Evolutionary conservation across 2,888 invertebrate species (phyloP).

Genomic region (Ditylenchus weischeri): DNA sequence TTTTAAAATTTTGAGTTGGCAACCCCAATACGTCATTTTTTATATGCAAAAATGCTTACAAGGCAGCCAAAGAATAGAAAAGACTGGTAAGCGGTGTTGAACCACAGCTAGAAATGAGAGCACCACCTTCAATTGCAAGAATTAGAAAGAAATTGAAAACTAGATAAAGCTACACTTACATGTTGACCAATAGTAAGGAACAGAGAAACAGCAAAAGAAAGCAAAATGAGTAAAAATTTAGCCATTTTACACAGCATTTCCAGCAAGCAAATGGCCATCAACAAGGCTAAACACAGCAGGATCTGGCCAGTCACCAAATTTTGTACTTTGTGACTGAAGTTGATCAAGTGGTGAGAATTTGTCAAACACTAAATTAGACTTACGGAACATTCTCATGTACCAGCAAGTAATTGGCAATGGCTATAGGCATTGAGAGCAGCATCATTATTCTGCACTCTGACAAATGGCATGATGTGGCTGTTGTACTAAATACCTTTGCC

Average conservation of each 20-base stretch:
- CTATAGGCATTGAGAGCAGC: constrained; percentile 46
- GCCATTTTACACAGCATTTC: constrained; percentile 37
- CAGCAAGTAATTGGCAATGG: constrained; percentile 47
- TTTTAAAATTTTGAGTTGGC: too few relatives aligned
- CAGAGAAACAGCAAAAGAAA: constrained; percentile 75
- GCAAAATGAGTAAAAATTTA: constrained; percentile 72
- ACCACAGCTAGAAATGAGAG: constrained; percentile 35
- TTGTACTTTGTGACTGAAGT: constrained; percentile 45
- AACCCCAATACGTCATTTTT: too few relatives aligned
- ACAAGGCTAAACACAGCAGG: constrained; percentile 41
- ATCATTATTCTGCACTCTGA: constrained; percentile 50
- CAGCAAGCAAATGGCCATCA: constrained; percentile 43
- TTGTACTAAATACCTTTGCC: constrained; percentile 28
- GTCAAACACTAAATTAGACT: constrained; percentile 18
- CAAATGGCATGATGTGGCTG: constrained; percentile 45
- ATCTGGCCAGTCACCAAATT: constrained; percentile 47
- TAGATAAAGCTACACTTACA: constrained; percentile 31
- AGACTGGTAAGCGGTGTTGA: constrained; percentile 32
- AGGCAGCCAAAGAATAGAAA: constrained; percentile 54
- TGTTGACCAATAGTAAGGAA: constrained; percentile 57
- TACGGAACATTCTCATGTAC: constrained; percentile 50
- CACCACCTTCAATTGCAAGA: constrained; percentile 25
- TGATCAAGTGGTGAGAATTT: too few relatives aligned
- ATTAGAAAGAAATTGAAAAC: not conserved
- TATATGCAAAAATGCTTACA: too few relatives aligned